phyloP scores from a whole-genome alignment of 2,113 vertebrate genomes.

The Thalassarche chlororhynchos region DNA sequence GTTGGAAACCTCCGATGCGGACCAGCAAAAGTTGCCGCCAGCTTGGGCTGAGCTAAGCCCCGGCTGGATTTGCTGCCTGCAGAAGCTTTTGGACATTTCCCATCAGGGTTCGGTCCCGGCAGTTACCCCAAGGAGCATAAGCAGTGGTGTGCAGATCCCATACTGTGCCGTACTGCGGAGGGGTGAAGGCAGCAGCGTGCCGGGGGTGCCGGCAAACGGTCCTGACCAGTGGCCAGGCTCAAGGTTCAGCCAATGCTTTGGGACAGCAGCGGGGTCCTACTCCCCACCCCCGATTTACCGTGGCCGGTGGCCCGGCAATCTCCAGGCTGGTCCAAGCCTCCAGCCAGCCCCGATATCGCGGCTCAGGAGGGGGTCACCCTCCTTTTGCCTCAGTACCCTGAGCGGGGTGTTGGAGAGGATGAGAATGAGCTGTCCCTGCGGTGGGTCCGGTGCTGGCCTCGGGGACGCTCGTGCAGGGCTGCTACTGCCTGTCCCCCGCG shows the following conservation, averaged over 20 bases:
- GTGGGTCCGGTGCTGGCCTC: background rate
- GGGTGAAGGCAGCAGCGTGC: background rate
- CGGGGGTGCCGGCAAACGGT: background rate
- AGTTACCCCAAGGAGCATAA: fast-evolving
- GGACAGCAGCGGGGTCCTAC: background rate
- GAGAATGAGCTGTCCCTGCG: background rate
- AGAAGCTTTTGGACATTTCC: background rate
- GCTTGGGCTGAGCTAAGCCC: background rate
- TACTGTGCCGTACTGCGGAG: fast-evolving
- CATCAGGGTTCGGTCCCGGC: background rate
- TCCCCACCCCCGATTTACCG: background rate
- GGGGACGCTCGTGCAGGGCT: fast-evolving
- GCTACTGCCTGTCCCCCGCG: background rate
- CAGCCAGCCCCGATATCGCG: background rate
- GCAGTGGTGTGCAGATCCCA: background rate
- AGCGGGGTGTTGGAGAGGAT: background rate
- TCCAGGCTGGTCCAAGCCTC: background rate
- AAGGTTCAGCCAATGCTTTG: background rate
- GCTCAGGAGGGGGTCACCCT: background rate
- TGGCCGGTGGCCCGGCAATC: fast-evolving
- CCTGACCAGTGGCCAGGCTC: background rate
- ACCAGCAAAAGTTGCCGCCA: background rate
- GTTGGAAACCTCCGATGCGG: background rate
- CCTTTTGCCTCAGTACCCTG: fast-evolving
- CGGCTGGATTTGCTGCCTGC: background rate